A percentile compares a stretch with the other conserved stretches of the same genome.
phyloP scores from a whole-genome alignment of 1,140 invertebrate species.

The Cecropterus lyciades region DNA sequence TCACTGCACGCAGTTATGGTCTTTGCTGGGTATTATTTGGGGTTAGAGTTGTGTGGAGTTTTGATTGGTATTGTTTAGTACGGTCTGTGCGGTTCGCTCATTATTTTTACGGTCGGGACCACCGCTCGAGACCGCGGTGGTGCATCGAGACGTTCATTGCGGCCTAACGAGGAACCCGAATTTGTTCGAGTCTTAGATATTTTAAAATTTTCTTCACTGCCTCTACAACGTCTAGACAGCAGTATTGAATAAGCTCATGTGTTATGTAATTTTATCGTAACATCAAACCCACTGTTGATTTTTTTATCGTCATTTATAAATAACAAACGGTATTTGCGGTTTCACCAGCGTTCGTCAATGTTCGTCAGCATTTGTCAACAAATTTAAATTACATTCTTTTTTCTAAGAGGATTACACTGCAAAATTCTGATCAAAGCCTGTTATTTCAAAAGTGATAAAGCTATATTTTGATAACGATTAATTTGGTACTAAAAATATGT shows the following conservation, averaged over 20 bases:
- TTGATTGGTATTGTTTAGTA: conserved; percentile 33
- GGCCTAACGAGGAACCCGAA: conserved; percentile 14
- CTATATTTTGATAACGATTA: too few species aligned
- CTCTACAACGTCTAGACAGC: background rate
- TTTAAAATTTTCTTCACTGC: conserved; percentile 6
- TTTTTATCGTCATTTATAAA: too few species aligned
- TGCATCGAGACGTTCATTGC: conserved; percentile 22
- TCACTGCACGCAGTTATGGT: conserved; percentile 19
- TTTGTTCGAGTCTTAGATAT: conserved; percentile 25
- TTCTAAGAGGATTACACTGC: too few species aligned
- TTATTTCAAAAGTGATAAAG: too few species aligned
- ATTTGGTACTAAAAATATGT: too few species aligned
- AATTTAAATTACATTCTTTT: too few species aligned
- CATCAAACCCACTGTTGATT: background rate
- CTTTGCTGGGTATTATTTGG: conserved; percentile 6
- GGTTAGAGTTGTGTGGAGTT: conserved; percentile 10
- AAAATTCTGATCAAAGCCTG: too few species aligned
- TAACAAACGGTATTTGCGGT: too few species aligned
- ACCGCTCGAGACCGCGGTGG: conserved; percentile 40
- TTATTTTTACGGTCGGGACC: conserved; percentile 52
- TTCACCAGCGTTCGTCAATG: too few species aligned
- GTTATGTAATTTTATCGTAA: background rate
- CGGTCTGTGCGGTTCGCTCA: conserved; percentile 33
- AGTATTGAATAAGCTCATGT: background rate
- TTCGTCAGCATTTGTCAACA: too few species aligned